Evolutionary conservation across 1,140 invertebrate genomes (phyloP).

Genomic region (Pseudomyrmex concolor): DNA sequence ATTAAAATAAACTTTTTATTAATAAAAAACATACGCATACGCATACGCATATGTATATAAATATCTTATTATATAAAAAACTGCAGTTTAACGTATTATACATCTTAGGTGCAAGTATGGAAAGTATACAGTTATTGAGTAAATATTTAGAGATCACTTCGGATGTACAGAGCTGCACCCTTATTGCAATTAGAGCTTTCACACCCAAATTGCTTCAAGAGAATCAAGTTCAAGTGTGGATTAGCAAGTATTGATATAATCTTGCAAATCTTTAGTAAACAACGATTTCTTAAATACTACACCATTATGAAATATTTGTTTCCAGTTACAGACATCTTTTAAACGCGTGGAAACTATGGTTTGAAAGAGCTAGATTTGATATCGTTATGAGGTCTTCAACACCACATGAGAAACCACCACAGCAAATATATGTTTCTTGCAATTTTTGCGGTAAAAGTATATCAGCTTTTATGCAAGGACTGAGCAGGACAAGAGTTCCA

Average conservation of each 20-base stretch:
- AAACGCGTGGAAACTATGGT: constrained; percentile 93
- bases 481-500: constrained; percentile 86
- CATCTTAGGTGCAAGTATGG: constrained; percentile 87
- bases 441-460: constrained; percentile 98
- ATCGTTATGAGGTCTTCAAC: constrained; percentile 88
- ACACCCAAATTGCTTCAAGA: constrained; percentile 88
- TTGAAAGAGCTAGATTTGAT: constrained; percentile 91
- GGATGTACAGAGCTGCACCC: constrained; percentile 96
- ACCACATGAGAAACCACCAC: constrained; percentile 87
- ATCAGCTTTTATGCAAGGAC: constrained; percentile 90
- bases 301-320: not conserved
- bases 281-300: not conserved
- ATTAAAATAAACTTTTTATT: not conserved
- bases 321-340: constrained; percentile 90
- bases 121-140: constrained; percentile 93
- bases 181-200: constrained; percentile 91
- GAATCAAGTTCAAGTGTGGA: constrained; percentile 89
- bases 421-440: constrained; percentile 95
- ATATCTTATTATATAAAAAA: no score
- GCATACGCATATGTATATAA: no score
- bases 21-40: not conserved
- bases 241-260: constrained; percentile 86
- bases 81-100: not conserved
- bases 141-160: constrained; percentile 95
- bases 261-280: constrained; percentile 15